Evolutionary conservation across 2,888 invertebrate genomes (phyloP).

Genomic region (Eupithecia dodoneata): DNA sequence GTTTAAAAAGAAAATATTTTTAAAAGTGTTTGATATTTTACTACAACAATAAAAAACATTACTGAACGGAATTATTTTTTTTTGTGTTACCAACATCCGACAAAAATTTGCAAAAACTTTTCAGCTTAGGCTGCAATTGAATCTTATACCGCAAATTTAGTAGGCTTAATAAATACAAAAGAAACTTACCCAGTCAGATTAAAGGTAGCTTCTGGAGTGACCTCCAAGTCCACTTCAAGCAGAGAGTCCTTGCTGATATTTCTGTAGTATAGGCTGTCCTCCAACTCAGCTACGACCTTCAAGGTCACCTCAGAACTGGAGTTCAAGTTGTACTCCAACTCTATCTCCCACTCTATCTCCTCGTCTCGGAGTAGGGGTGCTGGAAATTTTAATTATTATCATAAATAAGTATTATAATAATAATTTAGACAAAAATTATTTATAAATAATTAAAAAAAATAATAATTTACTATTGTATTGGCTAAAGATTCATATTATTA

Average conservation of each 20-base stretch:
- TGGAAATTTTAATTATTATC: not conserved
- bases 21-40: not conserved
- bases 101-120: too few relatives aligned
- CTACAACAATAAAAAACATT: too few relatives aligned
- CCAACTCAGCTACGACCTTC: conserved; percentile 55
- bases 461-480: too few relatives aligned
- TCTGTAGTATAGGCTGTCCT: conserved; percentile 60
- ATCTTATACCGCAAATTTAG: too few relatives aligned
- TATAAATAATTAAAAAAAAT: too few relatives aligned
- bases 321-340: conserved; percentile 66
- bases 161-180: too few relatives aligned
- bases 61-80: too few relatives aligned
- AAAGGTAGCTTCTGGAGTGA: conserved; percentile 61
- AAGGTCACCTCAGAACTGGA: conserved; percentile 52
- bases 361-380: conserved; percentile 64
- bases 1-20: conserved; percentile 45
- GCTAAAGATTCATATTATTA: too few relatives aligned
- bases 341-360: conserved; percentile 63
- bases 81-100: too few relatives aligned
- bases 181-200: conserved; percentile 64
- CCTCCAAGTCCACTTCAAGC: conserved; percentile 53
- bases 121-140: too few relatives aligned
- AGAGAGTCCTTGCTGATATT: conserved; percentile 56
- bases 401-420: too few relatives aligned
- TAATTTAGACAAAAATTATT: too few relatives aligned